Evolutionary conservation across 2,113 vertebrate species (phyloP), one percentile per base, ranked within the genome.

Genomic region (Bubalus kerabau): DNA sequence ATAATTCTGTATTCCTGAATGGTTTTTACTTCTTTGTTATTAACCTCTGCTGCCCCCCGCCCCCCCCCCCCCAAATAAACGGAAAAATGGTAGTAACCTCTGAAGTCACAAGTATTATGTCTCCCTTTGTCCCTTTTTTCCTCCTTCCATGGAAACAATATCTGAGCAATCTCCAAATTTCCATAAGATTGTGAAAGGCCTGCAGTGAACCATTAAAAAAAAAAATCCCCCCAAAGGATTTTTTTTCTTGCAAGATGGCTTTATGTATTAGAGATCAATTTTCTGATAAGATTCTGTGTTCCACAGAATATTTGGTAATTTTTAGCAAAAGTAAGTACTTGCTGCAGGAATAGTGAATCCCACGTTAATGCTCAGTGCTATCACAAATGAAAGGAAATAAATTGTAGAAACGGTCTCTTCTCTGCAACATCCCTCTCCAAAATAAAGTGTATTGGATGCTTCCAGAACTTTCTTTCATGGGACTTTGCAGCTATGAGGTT

Each of bases 241-340:
- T 98, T 96, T 98, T 98, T 97, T 97, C 95, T 98, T 97, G 87
- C 78, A 95, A 98, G 97, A 98, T 98, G 94, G 97, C 94, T 98
- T 98, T 98, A 98, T 97, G 92, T 98, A 97, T 87, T 96, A 97
- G 90, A 99, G 98, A 99, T 99, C 98, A 98, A 99, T 99, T 99
- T 99, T 99, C 98, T 99, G 98, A 99, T 99, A 99, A 98, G 97
- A 98, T 98, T 98, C 97, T 98, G 90, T 95, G 87, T 96, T 98
- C 97, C 97, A 95, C 97, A 98, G 97, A 97, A 98, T 97, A 95
- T 97, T 98, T 98, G 98, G 98, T 98, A 98, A 98, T 99, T 99
- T 98, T 98, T 98, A 98, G 96, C 98, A 98, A 98, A 98, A 96
- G 87, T 96, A 98, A 98, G 98, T 98, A 97, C 97, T 96, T 97